Percentiles rank a stretch among this genome's conserved stretches.
phyloP scores from a whole-genome alignment of 2,113 vertebrate species.

The Carlito syrichta region DNA sequence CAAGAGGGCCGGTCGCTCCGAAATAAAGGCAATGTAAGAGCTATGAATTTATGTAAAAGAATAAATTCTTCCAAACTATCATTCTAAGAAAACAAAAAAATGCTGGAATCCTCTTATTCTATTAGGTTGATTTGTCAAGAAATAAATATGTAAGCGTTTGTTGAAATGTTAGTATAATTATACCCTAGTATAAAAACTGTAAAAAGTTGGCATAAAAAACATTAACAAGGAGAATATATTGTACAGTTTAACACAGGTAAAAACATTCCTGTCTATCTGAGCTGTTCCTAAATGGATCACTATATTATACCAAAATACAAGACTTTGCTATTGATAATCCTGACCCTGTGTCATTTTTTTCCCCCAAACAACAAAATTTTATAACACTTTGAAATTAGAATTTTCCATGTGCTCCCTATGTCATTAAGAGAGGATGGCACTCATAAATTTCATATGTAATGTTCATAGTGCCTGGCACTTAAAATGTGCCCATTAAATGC shows the following conservation, averaged over 20 bases:
- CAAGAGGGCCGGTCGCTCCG: slow-evolving; percentile 86
- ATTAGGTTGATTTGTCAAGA: slow-evolving; percentile 4
- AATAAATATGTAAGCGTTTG: not conserved
- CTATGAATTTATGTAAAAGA: not conserved
- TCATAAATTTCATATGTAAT: not conserved
- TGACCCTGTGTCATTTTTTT: not conserved
- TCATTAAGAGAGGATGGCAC: not conserved
- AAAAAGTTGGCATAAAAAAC: not conserved
- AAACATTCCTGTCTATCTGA: not conserved
- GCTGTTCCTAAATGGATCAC: not conserved
- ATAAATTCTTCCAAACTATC: not conserved
- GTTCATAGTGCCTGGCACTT: not conserved
- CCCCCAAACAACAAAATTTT: too few species aligned
- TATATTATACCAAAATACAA: not conserved
- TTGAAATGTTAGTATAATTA: not conserved
- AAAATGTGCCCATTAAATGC: not conserved
- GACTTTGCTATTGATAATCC: not conserved
- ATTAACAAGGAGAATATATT: not conserved
- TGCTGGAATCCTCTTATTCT: not conserved
- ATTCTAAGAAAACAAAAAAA: not conserved
- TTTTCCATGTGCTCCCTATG: too few species aligned
- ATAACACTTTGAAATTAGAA: too few species aligned
- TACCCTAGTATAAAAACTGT: not conserved
- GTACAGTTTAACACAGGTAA: not conserved
- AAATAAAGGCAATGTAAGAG: slow-evolving; percentile 87